These are phyloP conservation scores for Nyctibius bracteatus DNA, from an alignment of 2,113 vertebrate species.

Conservation along the genomic window DNA sequence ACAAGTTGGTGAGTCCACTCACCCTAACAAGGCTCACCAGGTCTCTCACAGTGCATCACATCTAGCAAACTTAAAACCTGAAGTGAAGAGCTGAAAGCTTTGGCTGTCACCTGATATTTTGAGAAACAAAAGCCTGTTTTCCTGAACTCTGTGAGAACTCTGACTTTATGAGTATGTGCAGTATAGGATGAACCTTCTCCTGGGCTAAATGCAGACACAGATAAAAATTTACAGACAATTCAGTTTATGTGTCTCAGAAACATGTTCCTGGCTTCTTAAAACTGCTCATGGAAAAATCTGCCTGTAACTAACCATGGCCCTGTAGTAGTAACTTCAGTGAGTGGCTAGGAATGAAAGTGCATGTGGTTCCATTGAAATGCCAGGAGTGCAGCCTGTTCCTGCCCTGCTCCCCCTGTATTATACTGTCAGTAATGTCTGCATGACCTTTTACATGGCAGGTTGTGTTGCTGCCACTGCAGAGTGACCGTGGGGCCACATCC, in stretches of 20 bases:
- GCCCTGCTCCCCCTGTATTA: not conserved
- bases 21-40: not conserved
- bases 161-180: not conserved
- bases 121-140: not conserved
- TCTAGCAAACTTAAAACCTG: not conserved
- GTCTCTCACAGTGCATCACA: not conserved
- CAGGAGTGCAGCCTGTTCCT: not conserved
- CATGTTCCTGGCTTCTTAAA: not conserved
- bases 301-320: not conserved
- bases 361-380: not conserved
- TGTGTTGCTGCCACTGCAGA: not conserved
- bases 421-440: accelerated
- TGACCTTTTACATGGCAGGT: not conserved
- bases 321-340: not conserved
- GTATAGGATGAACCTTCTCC: not conserved
- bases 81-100: not conserved
- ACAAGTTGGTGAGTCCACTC: not conserved
- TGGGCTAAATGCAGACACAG: not conserved
- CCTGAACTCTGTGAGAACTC: not conserved
- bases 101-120: not conserved
- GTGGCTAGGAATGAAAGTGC: not conserved
- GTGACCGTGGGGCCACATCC: not conserved
- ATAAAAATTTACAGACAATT: not conserved
- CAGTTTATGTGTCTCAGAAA: not conserved
- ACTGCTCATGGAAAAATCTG: not conserved